Evolutionary conservation across 2,888 invertebrate species (phyloP).

Genomic region (Rhingia campestris): DNA sequence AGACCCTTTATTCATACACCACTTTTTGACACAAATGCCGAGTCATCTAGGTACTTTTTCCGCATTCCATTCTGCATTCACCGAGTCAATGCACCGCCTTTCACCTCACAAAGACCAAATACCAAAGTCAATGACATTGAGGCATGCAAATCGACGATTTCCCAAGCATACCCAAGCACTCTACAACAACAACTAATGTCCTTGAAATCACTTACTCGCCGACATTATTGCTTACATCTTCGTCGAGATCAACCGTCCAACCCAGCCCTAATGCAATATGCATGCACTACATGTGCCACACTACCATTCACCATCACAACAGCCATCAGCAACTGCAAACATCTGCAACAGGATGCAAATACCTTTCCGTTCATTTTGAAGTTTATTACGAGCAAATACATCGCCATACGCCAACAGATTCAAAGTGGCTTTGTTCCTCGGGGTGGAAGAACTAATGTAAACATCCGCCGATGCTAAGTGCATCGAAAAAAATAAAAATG

Average conservation of each 20-base stretch:
- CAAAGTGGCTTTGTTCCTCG: slow-evolving; percentile 57
- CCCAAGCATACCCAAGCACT: neutral
- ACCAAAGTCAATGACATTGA: neutral
- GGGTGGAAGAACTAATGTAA: slow-evolving; percentile 17
- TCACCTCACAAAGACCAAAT: neutral
- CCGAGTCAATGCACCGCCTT: neutral
- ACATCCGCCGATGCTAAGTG: slow-evolving; percentile 22
- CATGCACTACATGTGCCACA: slow-evolving; percentile 16
- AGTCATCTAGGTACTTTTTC: too few relatives aligned
- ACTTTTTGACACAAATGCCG: too few relatives aligned
- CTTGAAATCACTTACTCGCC: slow-evolving; percentile 26
- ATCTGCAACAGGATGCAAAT: slow-evolving; percentile 55
- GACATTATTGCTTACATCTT: slow-evolving; percentile 7
- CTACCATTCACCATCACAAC: neutral
- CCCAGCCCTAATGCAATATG: slow-evolving; percentile 42
- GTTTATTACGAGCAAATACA: slow-evolving; percentile 57
- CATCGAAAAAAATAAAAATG: neutral
- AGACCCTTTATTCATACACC: too few relatives aligned
- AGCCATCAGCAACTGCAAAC: neutral
- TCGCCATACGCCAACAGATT: slow-evolving; percentile 33
- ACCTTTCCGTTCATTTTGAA: slow-evolving; percentile 37
- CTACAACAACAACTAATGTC: slow-evolving; percentile 4
- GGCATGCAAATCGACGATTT: neutral
- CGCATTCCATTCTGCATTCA: too few relatives aligned
- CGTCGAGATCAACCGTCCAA: slow-evolving; percentile 19